These are phyloP conservation scores for Leptopilina syphax DNA, from an alignment of 2,888 invertebrate species.

Conservation along the genomic window DNA sequence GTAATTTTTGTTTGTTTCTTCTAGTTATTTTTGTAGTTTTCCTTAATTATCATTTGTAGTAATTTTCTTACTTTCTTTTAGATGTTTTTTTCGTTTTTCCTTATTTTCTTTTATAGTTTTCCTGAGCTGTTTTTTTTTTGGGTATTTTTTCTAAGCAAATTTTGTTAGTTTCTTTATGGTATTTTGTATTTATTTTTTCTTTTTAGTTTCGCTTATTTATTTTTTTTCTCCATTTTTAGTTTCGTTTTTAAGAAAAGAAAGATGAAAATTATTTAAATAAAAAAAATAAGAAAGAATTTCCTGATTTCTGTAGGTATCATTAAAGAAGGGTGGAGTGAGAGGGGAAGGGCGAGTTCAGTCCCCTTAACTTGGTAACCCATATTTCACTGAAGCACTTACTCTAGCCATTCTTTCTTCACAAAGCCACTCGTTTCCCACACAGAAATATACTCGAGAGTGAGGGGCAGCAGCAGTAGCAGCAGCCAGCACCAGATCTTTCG, in stretches of 20 bases:
- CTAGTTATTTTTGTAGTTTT: too few relatives aligned
- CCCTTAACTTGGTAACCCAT: conserved; percentile 75
- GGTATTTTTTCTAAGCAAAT: too few relatives aligned
- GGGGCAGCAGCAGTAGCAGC: conserved; percentile 48
- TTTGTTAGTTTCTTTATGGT: too few relatives aligned
- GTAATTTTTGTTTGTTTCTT: too few relatives aligned
- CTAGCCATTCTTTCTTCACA: conserved; percentile 71
- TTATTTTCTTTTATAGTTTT: too few relatives aligned
- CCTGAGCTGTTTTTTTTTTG: too few relatives aligned
- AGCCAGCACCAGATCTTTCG: conserved; percentile 54
- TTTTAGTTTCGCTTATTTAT: not conserved
- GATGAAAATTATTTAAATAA: not conserved
- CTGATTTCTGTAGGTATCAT: conserved; percentile 64
- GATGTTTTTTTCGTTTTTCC: too few relatives aligned
- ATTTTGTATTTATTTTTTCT: too few relatives aligned
- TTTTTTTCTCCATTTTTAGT: too few relatives aligned
- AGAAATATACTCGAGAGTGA: conserved; percentile 68
- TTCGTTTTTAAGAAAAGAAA: too few relatives aligned
- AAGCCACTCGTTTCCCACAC: conserved; percentile 70
- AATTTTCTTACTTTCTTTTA: too few relatives aligned
- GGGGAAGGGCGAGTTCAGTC: conserved; percentile 55
- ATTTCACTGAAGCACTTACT: conserved; percentile 74
- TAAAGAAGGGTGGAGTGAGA: conserved; percentile 55
- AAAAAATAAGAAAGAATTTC: conserved; percentile 45
- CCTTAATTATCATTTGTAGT: too few relatives aligned